Percentiles rank a stretch among this genome's conserved stretches.
phyloP scores from a whole-genome alignment of 2,113 vertebrate genomes.

The Rhinoptilus africanus region DNA sequence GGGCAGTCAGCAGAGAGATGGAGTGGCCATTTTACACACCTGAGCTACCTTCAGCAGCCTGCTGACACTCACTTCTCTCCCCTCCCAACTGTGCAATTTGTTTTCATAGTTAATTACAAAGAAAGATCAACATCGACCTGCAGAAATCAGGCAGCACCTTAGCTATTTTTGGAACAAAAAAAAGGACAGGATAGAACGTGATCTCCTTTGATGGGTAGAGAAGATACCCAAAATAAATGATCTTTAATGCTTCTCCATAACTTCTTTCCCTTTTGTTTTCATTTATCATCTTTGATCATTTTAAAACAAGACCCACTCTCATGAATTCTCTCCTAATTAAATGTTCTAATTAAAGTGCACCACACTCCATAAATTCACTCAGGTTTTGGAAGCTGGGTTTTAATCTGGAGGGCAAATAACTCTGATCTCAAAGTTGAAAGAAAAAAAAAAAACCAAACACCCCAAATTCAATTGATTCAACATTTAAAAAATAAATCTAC shows the following conservation, averaged over 20 bases:
- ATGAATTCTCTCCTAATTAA: slow-evolving; percentile 57
- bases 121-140: slow-evolving; percentile 33
- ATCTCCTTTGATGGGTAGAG: slow-evolving; percentile 22
- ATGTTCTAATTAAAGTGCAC: slow-evolving; percentile 53
- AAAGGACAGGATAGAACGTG: slow-evolving; percentile 14
- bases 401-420: slow-evolving; percentile 48
- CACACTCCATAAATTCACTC: slow-evolving; percentile 49
- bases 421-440: slow-evolving; percentile 4
- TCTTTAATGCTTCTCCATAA: not conserved
- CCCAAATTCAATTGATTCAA: not conserved
- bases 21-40: slow-evolving; percentile 43
- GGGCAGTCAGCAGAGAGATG: accelerated
- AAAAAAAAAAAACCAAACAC: not conserved
- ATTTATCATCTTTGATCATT: slow-evolving; percentile 23
- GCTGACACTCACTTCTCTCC: not conserved
- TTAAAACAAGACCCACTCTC: slow-evolving; percentile 48
- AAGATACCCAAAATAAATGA: slow-evolving; percentile 41
- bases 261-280: slow-evolving; percentile 45
- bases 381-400: slow-evolving; percentile 36
- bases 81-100: not conserved
- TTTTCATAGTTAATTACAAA: slow-evolving; percentile 49
- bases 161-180: slow-evolving; percentile 55
- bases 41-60: slow-evolving; percentile 22
- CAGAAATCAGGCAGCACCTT: slow-evolving; percentile 22
- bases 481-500: not conserved